These are phyloP conservation scores for Heliconius melpomene DNA, from an alignment of 1,140 invertebrate species.

Conservation along the genomic window DNA sequence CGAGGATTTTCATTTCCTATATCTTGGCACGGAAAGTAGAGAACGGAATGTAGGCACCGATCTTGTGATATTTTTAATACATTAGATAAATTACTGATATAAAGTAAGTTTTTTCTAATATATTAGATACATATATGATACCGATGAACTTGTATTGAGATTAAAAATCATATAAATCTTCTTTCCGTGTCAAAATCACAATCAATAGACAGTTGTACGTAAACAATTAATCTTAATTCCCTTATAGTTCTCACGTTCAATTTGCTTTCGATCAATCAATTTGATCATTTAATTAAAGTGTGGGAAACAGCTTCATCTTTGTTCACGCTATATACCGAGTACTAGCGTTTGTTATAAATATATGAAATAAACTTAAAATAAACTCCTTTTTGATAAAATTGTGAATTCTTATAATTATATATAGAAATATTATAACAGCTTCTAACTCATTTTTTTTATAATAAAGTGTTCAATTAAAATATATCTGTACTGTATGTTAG, in stretches of 20 bases:
- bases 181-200: slow-evolving; percentile 10
- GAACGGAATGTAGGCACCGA: too few relatives aligned
- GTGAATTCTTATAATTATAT: not conserved
- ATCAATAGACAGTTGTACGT: slow-evolving; percentile 5
- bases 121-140: too few relatives aligned
- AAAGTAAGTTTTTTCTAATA: too few relatives aligned
- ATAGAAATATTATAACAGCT: too few relatives aligned
- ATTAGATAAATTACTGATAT: too few relatives aligned
- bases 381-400: not conserved
- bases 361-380: not conserved
- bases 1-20: too few relatives aligned
- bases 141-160: not conserved
- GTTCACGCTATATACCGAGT: not conserved
- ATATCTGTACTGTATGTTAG: too few relatives aligned
- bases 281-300: slow-evolving; percentile 51
- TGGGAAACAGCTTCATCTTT: slow-evolving; percentile 39
- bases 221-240: slow-evolving; percentile 49
- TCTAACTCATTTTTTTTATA: not conserved
- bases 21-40: too few relatives aligned
- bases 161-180: not conserved
- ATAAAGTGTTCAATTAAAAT: too few relatives aligned
- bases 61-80: too few relatives aligned
- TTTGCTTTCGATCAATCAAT: slow-evolving; percentile 54
- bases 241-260: slow-evolving; percentile 44
- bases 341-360: not conserved